A percentile compares a stretch with the other conserved stretches of the same genome.
Conservation (phyloP, 2,113 vertebrate species). For the Laterallus jamaicensis region DNA sequence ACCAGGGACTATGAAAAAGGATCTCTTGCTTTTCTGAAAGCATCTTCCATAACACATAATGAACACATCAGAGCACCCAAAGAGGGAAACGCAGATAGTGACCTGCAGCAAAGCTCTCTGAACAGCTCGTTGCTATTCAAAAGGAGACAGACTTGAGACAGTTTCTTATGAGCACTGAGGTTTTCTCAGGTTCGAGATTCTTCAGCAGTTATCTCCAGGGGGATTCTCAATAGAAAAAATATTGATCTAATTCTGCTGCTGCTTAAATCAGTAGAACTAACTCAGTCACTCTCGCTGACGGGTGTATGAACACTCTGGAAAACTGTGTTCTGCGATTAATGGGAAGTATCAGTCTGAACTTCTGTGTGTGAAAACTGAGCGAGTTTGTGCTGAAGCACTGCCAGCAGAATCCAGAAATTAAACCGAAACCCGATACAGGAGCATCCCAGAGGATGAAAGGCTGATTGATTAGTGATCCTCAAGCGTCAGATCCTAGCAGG, state of each 20-base stretch:
- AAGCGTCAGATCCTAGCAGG: not conserved
- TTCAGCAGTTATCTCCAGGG: not conserved
- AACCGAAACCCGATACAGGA: not conserved
- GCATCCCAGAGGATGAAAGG: not conserved
- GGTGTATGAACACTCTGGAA: not conserved
- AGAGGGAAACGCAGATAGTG: not conserved
- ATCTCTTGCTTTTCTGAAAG: not conserved
- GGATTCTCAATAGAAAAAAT: not conserved
- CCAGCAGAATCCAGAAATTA: not conserved
- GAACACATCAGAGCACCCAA: not conserved
- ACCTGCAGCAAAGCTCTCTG: not conserved
- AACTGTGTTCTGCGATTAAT: not conserved
- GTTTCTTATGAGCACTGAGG: not conserved
- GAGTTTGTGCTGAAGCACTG: not conserved
- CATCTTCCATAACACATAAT: not conserved
- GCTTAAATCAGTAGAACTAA: not conserved
- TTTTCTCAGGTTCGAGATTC: not conserved
- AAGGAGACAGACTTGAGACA: not conserved
- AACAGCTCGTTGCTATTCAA: not conserved
- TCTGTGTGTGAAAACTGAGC: not conserved
- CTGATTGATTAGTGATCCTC: not conserved
- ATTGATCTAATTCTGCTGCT: not conserved
- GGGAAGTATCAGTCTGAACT: not conserved
- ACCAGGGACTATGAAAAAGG: not conserved
- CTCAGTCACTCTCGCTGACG: not conserved